Evolutionary conservation across 2,797 vertebrate genomes (phyloP).

Genomic region (Lacerta agilis): DNA sequence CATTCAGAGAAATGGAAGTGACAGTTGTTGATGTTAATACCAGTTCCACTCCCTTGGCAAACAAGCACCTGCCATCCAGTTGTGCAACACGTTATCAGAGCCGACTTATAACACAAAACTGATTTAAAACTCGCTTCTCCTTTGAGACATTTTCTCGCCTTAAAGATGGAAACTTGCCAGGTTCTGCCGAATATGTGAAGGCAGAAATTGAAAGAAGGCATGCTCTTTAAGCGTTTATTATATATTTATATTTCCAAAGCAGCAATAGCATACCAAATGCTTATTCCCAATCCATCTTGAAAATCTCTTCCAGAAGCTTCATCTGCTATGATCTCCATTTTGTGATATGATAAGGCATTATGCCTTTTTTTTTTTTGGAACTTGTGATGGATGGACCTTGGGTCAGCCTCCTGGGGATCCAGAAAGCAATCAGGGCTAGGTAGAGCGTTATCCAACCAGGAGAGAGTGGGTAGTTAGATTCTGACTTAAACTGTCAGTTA

Average conservation of each 20-base stretch:
- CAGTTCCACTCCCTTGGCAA: background rate
- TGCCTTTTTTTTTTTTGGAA: background rate
- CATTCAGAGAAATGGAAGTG: background rate
- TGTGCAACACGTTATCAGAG: background rate
- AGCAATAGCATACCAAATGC: background rate
- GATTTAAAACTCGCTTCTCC: background rate
- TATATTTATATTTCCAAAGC: background rate
- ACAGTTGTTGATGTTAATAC: background rate
- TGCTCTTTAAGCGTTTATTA: background rate
- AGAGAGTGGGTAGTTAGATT: too few species aligned
- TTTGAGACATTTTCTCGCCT: constrained; percentile 6
- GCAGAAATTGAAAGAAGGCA: background rate
- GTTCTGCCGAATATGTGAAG: background rate
- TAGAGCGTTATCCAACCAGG: too few species aligned
- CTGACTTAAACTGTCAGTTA: too few species aligned
- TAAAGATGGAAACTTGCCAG: background rate
- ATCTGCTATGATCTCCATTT: background rate
- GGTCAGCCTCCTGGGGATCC: too few species aligned
- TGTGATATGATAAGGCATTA: accelerated
- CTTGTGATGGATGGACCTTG: too few species aligned
- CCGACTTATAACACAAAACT: background rate
- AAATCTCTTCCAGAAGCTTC: background rate
- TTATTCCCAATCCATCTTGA: background rate
- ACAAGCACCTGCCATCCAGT: constrained; percentile 10
- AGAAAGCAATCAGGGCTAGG: too few species aligned